Percentiles rank a stretch among this genome's conserved stretches.
phyloP scores from a whole-genome alignment of 2,113 vertebrate genomes.

The Chaetops frenatus region DNA sequence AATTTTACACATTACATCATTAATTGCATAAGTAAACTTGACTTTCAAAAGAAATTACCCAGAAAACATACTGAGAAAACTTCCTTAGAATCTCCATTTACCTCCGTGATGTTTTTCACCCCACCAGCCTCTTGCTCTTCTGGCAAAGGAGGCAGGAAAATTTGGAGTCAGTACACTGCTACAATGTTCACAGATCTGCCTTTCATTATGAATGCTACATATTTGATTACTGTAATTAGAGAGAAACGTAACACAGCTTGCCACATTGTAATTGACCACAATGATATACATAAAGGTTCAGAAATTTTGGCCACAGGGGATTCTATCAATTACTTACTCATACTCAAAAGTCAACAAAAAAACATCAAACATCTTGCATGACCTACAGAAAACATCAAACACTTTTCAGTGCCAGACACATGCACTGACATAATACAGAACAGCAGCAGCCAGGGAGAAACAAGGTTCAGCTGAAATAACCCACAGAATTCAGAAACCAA shows the following conservation, averaged over 20 bases:
- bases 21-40: background rate
- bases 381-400: conserved; percentile 55
- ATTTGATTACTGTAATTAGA: conserved; percentile 38
- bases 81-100: background rate
- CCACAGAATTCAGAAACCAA: background rate
- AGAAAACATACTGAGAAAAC: background rate
- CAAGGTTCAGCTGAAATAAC: conserved; percentile 17
- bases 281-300: conserved; percentile 13
- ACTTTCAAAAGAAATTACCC: background rate
- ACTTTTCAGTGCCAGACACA: conserved; percentile 27
- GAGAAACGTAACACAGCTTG: conserved; percentile 10
- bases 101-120: background rate
- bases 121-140: background rate
- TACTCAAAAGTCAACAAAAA: conserved; percentile 14
- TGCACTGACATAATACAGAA: conserved; percentile 37
- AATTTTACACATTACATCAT: background rate
- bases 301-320: conserved; percentile 24
- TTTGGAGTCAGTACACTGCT: background rate
- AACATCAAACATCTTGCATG: conserved; percentile 32
- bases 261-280: background rate
- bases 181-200: conserved; percentile 19
- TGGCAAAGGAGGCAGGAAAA: background rate
- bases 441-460: conserved; percentile 7
- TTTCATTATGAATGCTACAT: conserved; percentile 18
- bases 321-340: conserved; percentile 35